Percentiles rank a stretch among this genome's conserved stretches.
phyloP scores from a whole-genome alignment of 2,888 invertebrate genomes.

The Callyntrura sp. region DNA sequence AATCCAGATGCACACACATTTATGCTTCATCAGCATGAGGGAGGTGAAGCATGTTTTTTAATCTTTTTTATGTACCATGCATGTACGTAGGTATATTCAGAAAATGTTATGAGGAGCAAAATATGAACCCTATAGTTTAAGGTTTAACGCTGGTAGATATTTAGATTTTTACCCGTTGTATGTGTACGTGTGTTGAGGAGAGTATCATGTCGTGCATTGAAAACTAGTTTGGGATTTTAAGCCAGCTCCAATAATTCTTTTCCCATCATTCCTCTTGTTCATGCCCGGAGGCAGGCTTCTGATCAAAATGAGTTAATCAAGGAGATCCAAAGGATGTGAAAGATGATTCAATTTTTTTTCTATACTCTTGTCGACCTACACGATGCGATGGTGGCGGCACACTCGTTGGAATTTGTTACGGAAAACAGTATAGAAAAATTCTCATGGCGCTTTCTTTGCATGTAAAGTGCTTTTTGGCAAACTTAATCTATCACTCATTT shows the following conservation, averaged over 20 bases:
- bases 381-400: background rate
- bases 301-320: slow-evolving; percentile 74
- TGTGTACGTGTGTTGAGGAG: slow-evolving; percentile 6
- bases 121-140: background rate
- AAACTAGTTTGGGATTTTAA: slow-evolving; percentile 59
- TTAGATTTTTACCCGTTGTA: background rate
- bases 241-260: slow-evolving; percentile 53
- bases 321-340: slow-evolving; percentile 48
- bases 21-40: background rate
- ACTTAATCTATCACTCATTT: slow-evolving; percentile 4
- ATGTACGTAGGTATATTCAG: no score
- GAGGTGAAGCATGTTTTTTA: background rate
- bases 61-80: no score
- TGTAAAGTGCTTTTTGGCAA: background rate
- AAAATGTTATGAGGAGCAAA: background rate
- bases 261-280: slow-evolving; percentile 62
- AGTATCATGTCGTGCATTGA: slow-evolving; percentile 53
- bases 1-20: background rate
- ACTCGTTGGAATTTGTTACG: slow-evolving; percentile 31
- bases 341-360: slow-evolving; percentile 44
- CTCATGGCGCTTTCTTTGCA: background rate
- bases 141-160: background rate
- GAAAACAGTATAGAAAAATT: slow-evolving; percentile 13
- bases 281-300: slow-evolving; percentile 43
- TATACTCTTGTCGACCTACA: background rate